Conservation (phyloP, 1,140 invertebrate species). For the Parasteatoda tepidariorum region DNA sequence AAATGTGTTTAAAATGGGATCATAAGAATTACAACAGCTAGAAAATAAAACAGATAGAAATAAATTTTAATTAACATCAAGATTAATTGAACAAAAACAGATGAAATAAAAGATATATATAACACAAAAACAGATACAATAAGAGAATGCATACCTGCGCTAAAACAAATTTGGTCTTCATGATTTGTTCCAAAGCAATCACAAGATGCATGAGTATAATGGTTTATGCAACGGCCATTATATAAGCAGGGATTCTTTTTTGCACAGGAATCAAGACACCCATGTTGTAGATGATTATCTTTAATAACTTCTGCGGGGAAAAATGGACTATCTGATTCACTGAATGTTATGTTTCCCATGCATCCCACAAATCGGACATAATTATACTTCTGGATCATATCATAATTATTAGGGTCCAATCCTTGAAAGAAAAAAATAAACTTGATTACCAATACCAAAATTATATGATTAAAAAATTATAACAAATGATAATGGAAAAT, state of each 20-base stretch:
- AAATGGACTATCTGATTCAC: slow-evolving; percentile 67
- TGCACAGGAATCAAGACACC: slow-evolving; percentile 75
- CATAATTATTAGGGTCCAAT: slow-evolving; percentile 83
- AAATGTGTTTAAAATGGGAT: no score
- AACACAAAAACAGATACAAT: no score
- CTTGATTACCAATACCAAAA: neutral
- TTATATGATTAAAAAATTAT: slow-evolving; percentile 5
- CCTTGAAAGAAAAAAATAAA: slow-evolving; percentile 65
- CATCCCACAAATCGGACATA: slow-evolving; percentile 93
- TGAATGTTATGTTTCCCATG: slow-evolving; percentile 85
- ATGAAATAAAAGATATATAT: no score
- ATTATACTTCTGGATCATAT: slow-evolving; percentile 89
- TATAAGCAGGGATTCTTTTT: slow-evolving; percentile 84
- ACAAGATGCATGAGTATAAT: slow-evolving; percentile 85
- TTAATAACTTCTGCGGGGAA: slow-evolving; percentile 38
- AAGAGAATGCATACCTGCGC: no score
- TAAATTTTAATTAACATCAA: no score
- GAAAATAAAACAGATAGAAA: no score
- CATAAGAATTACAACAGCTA: no score
- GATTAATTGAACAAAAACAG: no score
- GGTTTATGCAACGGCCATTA: slow-evolving; percentile 86
- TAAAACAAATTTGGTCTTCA: slow-evolving; percentile 84
- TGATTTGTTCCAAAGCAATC: slow-evolving; percentile 92
- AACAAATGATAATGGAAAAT: no score
- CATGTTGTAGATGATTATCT: slow-evolving; percentile 59